Conservation (phyloP, 2,113 vertebrate species). For the Austrofundulus limnaeus region DNA sequence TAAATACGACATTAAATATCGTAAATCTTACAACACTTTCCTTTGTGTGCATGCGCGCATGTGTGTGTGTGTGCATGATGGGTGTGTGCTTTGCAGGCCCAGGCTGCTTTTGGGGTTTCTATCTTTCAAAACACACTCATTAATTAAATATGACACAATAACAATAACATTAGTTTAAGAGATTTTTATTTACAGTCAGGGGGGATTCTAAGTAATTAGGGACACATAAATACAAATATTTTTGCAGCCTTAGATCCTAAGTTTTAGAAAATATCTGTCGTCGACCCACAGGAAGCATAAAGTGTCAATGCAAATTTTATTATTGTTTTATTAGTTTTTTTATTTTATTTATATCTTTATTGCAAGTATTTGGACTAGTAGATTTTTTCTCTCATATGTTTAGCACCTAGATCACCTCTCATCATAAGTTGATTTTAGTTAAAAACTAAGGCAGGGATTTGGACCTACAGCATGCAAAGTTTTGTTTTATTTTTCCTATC, state of each 20-base stretch:
- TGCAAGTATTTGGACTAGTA: background rate
- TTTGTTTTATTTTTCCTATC: background rate
- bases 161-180: constrained; percentile 51
- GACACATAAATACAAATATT: constrained; percentile 41
- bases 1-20: background rate
- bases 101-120: constrained; percentile 47
- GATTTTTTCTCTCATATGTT: too few species aligned
- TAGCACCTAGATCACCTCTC: too few species aligned
- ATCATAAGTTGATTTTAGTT: too few species aligned
- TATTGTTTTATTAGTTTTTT: background rate
- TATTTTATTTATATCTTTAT: too few species aligned
- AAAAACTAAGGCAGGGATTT: background rate
- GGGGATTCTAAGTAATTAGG: constrained; percentile 33
- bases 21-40: background rate
- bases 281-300: constrained; percentile 7
- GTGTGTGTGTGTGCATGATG: background rate
- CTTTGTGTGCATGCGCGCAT: too few species aligned
- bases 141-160: constrained; percentile 70
- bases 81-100: constrained; percentile 39
- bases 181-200: constrained; percentile 38
- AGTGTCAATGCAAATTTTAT: background rate
- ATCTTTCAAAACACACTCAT: constrained; percentile 65
- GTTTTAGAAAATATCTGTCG: constrained; percentile 9
- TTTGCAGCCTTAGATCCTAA: constrained; percentile 15
- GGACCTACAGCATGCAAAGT: background rate